Conservation (phyloP, 2,113 vertebrate genomes). For the Glaucidium brasilianum region DNA sequence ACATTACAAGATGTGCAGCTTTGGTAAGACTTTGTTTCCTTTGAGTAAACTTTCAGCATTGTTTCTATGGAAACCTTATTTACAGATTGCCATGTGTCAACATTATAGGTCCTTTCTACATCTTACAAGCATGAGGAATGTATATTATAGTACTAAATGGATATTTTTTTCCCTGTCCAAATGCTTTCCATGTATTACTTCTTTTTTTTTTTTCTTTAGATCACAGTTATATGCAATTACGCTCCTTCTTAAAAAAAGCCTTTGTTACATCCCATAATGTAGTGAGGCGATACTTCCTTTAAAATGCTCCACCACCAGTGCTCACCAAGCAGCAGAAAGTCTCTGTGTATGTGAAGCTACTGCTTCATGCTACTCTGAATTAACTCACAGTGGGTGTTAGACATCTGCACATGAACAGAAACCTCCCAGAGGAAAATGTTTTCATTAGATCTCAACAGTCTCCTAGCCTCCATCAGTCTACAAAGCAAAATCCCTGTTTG, state of each 20-base stretch:
- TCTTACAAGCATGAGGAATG: background rate
- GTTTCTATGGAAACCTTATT: background rate
- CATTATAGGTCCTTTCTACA: background rate
- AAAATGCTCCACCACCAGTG: background rate
- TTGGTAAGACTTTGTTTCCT: background rate
- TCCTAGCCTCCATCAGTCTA: background rate
- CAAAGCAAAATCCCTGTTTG: background rate
- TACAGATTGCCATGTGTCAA: background rate
- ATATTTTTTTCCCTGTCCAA: background rate
- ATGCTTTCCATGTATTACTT: background rate
- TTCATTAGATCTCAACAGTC: constrained; percentile 18
- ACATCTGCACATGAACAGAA: background rate
- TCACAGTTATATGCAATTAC: background rate
- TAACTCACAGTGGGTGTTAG: background rate
- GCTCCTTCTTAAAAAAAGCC: background rate
- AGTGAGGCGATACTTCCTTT: background rate
- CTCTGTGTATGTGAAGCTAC: background rate
- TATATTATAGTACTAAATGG: background rate
- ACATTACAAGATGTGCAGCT: background rate
- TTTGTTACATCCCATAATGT: background rate
- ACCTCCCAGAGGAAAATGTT: background rate
- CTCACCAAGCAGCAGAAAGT: background rate
- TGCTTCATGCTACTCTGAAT: background rate
- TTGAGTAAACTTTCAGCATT: background rate
- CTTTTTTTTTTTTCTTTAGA: background rate